phyloP scores from a whole-genome alignment of 1,140 invertebrate species.

The Babylonia areolata region DNA sequence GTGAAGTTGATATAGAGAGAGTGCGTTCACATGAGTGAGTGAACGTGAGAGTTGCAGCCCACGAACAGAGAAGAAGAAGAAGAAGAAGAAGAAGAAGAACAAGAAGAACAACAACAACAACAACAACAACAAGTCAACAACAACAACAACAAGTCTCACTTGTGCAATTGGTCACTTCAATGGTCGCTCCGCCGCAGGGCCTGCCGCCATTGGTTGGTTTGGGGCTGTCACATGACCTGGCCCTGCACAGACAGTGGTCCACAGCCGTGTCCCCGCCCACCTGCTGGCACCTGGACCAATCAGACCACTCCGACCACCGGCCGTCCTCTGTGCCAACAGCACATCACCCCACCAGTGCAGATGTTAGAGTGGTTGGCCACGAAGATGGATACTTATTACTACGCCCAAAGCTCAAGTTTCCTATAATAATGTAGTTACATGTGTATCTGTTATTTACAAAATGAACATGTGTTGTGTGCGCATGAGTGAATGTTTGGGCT shows the following conservation, averaged over 20 bases:
- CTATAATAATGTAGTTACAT: no score
- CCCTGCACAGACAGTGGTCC: constrained; percentile 82
- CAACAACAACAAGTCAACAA: not conserved
- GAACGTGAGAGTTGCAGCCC: no score
- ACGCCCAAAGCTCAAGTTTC: no score
- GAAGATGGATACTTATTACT: no score
- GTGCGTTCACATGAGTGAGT: no score
- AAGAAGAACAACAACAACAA: not conserved
- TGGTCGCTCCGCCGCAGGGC: constrained; percentile 66
- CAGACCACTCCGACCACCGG: constrained; percentile 81
- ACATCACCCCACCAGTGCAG: no score
- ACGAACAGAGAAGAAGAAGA: not conserved
- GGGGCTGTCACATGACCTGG: constrained; percentile 71
- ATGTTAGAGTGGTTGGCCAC: no score
- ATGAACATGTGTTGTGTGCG: no score
- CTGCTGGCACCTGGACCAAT: constrained; percentile 77
- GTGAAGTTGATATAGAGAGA: no score
- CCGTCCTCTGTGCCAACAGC: constrained; percentile 81
- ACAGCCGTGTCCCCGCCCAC: constrained; percentile 68
- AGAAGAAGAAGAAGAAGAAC: not conserved
- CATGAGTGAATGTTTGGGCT: no score
- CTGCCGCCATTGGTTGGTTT: constrained; percentile 63
- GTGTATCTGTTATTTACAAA: no score
- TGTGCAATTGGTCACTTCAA: constrained; percentile 78
- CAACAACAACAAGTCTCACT: constrained; percentile 52